phyloP scores from a whole-genome alignment of 2,888 invertebrate genomes.

The Boloria euphrosyne region DNA sequence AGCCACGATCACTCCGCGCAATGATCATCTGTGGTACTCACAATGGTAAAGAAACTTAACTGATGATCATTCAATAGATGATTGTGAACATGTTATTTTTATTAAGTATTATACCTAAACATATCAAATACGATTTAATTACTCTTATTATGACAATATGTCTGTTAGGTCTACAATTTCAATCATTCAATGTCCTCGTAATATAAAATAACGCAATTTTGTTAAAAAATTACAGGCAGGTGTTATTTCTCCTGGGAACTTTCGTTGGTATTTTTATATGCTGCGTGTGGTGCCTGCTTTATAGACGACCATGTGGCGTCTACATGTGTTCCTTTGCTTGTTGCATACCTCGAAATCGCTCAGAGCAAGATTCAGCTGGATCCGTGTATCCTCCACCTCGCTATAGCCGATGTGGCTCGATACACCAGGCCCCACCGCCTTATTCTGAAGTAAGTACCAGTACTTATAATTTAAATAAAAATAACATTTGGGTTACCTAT shows the following conservation, averaged over 20 bases:
- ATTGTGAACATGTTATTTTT: neutral
- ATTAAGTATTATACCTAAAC: neutral
- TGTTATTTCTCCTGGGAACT: slow-evolving; percentile 86
- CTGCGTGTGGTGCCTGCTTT: slow-evolving; percentile 84
- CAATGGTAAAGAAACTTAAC: slow-evolving; percentile 58
- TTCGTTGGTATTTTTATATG: slow-evolving; percentile 86
- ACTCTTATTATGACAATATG: too few relatives aligned
- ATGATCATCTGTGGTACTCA: slow-evolving; percentile 66
- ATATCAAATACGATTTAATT: too few relatives aligned
- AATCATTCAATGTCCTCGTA: neutral
- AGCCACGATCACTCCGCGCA: slow-evolving; percentile 71
- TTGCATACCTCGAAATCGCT: slow-evolving; percentile 75
- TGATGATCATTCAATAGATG: neutral
- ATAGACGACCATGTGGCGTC: slow-evolving; percentile 57
- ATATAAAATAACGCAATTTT: neutral
- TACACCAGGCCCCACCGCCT: slow-evolving; percentile 91
- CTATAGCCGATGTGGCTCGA: slow-evolving; percentile 91
- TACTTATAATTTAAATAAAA: too few relatives aligned
- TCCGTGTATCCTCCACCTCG: slow-evolving; percentile 92
- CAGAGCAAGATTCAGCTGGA: slow-evolving; percentile 90
- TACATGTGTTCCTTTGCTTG: slow-evolving; percentile 66
- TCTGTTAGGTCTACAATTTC: too few relatives aligned
- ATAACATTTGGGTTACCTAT: slow-evolving; percentile 22
- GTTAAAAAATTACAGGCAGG: slow-evolving; percentile 69
- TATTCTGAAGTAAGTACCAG: slow-evolving; percentile 87